Percentiles rank a stretch among this genome's conserved stretches.
phyloP scores from a whole-genome alignment of 2,113 vertebrate genomes.

The Heterotilapia buettikoferi region DNA sequence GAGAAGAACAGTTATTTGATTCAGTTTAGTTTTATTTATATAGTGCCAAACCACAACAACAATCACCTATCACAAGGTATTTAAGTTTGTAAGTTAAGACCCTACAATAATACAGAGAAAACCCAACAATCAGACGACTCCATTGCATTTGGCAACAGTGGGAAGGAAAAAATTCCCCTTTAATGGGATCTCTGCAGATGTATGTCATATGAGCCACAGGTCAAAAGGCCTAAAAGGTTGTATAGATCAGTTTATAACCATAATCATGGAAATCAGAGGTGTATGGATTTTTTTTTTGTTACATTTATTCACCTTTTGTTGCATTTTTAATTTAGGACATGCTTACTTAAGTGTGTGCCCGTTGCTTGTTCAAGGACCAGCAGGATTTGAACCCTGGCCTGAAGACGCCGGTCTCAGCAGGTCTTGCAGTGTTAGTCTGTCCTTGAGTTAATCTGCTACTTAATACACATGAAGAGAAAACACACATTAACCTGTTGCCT shows the following conservation, averaged over 20 bases:
- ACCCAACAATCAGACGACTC: not conserved
- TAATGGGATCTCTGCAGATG: not conserved
- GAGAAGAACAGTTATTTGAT: not conserved
- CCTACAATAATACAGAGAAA: not conserved
- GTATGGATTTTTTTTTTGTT: not conserved
- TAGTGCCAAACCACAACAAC: not conserved
- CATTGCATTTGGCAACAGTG: not conserved
- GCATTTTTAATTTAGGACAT: not conserved
- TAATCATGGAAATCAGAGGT: not conserved
- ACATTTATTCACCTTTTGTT: not conserved
- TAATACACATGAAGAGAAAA: constrained; percentile 7
- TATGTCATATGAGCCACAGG: not conserved
- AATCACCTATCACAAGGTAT: not conserved
- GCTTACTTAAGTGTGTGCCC: not conserved
- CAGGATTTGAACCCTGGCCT: not conserved
- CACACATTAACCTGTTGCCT: constrained; percentile 20
- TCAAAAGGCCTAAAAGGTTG: not conserved
- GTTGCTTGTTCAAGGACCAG: not conserved
- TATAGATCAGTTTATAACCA: not conserved
- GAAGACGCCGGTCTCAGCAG: not conserved
- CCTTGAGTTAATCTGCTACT: constrained; percentile 41
- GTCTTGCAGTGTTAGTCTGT: not conserved
- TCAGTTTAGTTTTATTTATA: not conserved
- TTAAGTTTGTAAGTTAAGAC: not conserved
- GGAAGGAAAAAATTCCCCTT: not conserved